phyloP scores from a whole-genome alignment of 2,888 invertebrate genomes.

The Chrysolina haemoptera region DNA sequence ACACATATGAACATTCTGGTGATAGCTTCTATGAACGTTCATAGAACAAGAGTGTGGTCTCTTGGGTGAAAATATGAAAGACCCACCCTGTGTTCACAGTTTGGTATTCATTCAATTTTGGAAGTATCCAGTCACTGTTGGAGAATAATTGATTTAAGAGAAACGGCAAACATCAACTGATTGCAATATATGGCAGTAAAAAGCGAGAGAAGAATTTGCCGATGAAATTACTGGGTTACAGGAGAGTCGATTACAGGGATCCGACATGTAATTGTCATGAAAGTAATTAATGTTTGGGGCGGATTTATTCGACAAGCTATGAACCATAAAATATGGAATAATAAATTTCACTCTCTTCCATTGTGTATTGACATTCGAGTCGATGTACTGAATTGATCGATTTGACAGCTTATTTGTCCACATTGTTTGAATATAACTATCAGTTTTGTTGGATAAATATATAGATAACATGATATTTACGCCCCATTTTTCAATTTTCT shows the following conservation, averaged over 20 bases:
- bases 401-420: constrained; percentile 14
- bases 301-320: constrained; percentile 21
- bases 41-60: too few species aligned
- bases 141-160: not conserved
- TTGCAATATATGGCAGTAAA: constrained; percentile 7
- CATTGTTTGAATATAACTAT: not conserved
- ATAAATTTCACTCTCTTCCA: constrained; percentile 17
- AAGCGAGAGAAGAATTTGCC: not conserved
- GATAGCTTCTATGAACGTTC: too few species aligned
- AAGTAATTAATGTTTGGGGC: constrained; percentile 18
- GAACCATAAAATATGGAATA: constrained; percentile 10
- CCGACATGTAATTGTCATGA: constrained; percentile 8
- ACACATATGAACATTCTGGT: too few species aligned
- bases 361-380: constrained; percentile 16
- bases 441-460: not conserved
- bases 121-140: not conserved
- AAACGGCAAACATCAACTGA: constrained; percentile 10
- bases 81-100: too few species aligned
- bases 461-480: not conserved
- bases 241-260: constrained; percentile 17
- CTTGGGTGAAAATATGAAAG: too few species aligned
- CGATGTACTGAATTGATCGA: constrained; percentile 12
- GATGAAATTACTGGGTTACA: constrained; percentile 19
- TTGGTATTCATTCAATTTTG: not conserved
- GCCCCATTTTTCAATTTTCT: too few species aligned